Evolutionary conservation across 2,113 vertebrate genomes (phyloP), one percentile per base, ranked within the genome.

Genomic region (Haemorhous mexicanus): DNA sequence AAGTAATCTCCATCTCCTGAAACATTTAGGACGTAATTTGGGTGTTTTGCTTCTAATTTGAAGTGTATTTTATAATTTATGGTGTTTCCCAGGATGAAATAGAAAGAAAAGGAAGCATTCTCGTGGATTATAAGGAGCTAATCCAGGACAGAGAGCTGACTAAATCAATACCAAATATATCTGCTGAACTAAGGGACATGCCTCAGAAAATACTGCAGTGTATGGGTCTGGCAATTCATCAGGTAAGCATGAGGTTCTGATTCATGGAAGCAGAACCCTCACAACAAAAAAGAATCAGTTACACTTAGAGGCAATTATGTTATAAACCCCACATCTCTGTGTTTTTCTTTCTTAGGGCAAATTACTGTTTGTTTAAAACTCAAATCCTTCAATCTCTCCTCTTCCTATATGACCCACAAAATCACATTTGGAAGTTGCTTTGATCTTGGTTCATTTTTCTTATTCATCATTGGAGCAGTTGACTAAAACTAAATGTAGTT

Each of bases 41-140:
- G 10, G 4, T 61, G 9, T 55, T 69, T 7, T 1, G 1, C 46
- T 90, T 80, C 23, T 46, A n/a, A 41, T 47, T 16, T 77, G 16
- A 70, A 37, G 16, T n/a, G 30, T 88, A 16, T 74, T 95, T 94
- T 55, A 23, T 81, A 41, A 32, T 35, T 87, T 87, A 10, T 8
- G 23, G 67, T 93, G 15, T 97, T 96, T 92, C 58, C 66, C 91
- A 99, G 99, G 99, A 99, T 98, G 99, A 99, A 97, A 99, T 99
- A 95, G 99, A 99, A 98, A 99, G 99, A 74, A 99, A 99, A 93
- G 99, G 99, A 95, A 99, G 99, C 77, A 98, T 99, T 82, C 97
- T 99, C n/a, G 98, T 99, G 95, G 99, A 99, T 97, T 99, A 98
- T 90, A 98, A 98, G 75, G 99, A 99, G 33, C 92, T 99, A 44